Percentiles rank a stretch among this genome's conserved stretches.
Conservation (phyloP, 2,888 invertebrate species). For the Leistus spinibarbis region DNA sequence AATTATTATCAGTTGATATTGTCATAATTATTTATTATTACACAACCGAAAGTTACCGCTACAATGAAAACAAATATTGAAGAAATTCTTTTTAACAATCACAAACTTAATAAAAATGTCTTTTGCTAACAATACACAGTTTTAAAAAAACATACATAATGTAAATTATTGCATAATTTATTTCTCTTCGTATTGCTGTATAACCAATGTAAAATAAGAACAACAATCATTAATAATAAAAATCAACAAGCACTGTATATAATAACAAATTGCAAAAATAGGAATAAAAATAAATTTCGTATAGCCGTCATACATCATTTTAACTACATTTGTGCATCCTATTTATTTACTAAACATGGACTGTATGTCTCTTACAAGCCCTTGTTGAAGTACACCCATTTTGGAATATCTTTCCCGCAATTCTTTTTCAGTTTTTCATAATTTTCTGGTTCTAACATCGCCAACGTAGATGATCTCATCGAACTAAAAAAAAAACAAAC, state of each 20-base stretch:
- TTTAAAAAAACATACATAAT: constrained; percentile 6
- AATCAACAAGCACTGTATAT: constrained; percentile 1
- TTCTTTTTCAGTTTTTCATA: constrained; percentile 72
- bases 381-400: constrained; percentile 85
- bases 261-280: background rate
- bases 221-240: constrained; percentile 12
- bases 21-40: constrained; percentile 32
- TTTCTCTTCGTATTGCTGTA: constrained; percentile 13
- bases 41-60: constrained; percentile 28
- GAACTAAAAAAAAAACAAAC: constrained; percentile 61
- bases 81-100: constrained; percentile 6
- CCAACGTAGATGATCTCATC: constrained; percentile 72
- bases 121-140: constrained; percentile 13
- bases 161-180: constrained; percentile 33
- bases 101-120: constrained; percentile 4
- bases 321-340: constrained; percentile 5
- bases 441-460: constrained; percentile 74
- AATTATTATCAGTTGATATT: constrained; percentile 44
- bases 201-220: constrained; percentile 3
- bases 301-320: background rate
- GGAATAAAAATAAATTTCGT: background rate
- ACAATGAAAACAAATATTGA: background rate
- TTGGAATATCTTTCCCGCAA: constrained; percentile 68
- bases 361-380: constrained; percentile 67
- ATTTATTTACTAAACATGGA: background rate